Conservation (phyloP, 2,797 vertebrate species). For the Pangasius larnaudii region DNA sequence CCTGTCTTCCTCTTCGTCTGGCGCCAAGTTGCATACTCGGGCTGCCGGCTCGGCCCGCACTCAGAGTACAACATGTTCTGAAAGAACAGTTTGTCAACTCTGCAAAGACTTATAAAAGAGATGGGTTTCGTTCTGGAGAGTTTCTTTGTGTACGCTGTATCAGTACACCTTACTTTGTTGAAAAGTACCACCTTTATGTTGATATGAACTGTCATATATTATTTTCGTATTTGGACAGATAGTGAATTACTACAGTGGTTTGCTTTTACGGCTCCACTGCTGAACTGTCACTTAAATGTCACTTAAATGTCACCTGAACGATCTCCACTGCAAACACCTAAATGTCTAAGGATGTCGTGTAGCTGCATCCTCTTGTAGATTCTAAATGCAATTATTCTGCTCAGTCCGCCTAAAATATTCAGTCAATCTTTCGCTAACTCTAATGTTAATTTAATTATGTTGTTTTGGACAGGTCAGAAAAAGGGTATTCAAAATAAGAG, state of each 20-base stretch:
- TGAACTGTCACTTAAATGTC: not conserved
- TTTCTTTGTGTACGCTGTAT: constrained; percentile 15
- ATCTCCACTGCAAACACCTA: not conserved
- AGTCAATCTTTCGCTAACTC: not conserved
- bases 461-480: not conserved
- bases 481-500: not conserved
- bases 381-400: not conserved
- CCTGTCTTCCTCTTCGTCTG: constrained; percentile 63
- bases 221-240: not conserved
- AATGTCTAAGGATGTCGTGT: not conserved
- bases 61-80: constrained; percentile 60
- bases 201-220: not conserved
- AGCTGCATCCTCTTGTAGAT: not conserved
- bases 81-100: constrained; percentile 18
- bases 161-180: not conserved
- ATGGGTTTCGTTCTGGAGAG: not conserved
- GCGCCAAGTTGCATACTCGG: constrained; percentile 56
- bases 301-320: not conserved
- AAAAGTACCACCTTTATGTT: not conserved
- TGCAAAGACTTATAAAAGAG: constrained; percentile 12
- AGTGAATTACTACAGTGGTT: not conserved
- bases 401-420: not conserved
- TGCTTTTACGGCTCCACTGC: not conserved
- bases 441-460: not conserved
- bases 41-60: constrained; percentile 58